Evolutionary conservation across 2,888 invertebrate species (phyloP).

Genomic region (Ophion costatus): DNA sequence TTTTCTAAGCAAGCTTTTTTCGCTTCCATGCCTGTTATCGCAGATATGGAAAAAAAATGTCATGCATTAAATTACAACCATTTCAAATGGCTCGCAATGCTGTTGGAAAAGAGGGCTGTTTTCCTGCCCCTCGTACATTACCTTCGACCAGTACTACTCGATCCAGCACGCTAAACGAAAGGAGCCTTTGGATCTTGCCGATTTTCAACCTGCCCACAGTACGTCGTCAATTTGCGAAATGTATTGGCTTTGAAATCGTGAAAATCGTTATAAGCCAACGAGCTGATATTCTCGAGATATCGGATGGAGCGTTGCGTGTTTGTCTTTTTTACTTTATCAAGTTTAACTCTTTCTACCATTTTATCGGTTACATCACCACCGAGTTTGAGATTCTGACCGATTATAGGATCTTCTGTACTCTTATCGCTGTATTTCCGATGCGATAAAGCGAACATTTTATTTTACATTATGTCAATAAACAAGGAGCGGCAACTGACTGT

Average conservation of each 20-base stretch:
- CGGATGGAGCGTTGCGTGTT: background rate
- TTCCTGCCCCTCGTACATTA: background rate
- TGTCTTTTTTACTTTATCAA: background rate
- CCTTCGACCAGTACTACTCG: background rate
- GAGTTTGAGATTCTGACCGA: background rate
- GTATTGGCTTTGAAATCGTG: background rate
- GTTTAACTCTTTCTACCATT: background rate
- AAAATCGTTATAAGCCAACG: background rate
- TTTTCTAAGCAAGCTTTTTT: conserved; percentile 51
- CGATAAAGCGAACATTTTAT: background rate
- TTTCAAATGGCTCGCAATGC: background rate
- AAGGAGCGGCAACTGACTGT: background rate
- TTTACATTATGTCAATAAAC: background rate
- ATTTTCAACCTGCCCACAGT: background rate
- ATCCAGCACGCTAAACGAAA: background rate
- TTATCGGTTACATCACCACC: background rate
- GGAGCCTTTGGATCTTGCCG: background rate
- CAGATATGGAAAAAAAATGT: background rate
- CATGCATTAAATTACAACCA: background rate
- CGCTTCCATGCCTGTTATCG: background rate
- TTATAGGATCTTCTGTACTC: background rate
- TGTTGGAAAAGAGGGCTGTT: too few species aligned
- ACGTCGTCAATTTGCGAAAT: too few species aligned
- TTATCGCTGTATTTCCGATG: background rate
- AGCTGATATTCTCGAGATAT: background rate